These are phyloP conservation scores for Cyaniris semiargus DNA, from an alignment of 2,888 invertebrate species.

Conservation along the genomic window DNA sequence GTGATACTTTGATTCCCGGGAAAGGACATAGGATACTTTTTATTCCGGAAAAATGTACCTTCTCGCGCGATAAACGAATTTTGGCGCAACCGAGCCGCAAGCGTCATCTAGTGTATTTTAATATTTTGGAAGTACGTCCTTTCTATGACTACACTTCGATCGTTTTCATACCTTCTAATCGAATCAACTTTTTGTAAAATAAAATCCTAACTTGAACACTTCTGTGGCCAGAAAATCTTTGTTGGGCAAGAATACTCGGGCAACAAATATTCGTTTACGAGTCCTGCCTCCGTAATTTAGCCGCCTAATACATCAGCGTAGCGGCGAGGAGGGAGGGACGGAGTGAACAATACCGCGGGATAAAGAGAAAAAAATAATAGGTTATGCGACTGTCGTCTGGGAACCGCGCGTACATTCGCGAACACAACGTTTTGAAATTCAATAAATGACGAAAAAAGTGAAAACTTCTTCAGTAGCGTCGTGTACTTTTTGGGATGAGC, in stretches of 20 bases:
- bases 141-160: too few species aligned
- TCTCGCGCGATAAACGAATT: too few species aligned
- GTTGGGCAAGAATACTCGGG: not conserved
- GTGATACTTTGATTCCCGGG: too few species aligned
- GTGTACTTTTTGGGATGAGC: not conserved
- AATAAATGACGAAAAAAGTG: not conserved
- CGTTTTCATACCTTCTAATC: too few species aligned
- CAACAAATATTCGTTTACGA: slow-evolving; percentile 29
- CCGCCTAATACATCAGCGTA: slow-evolving; percentile 29
- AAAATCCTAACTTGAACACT: not conserved
- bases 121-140: too few species aligned
- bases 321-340: not conserved
- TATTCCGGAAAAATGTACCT: too few species aligned
- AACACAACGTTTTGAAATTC: not conserved
- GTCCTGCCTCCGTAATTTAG: slow-evolving; percentile 24
- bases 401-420: slow-evolving; percentile 26
- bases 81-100: too few species aligned
- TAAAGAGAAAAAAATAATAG: slow-evolving; percentile 31
- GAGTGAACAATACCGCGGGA: slow-evolving; percentile 28
- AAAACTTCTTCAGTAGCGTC: not conserved
- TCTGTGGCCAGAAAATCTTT: not conserved
- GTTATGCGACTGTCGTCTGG: slow-evolving; percentile 33
- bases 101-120: too few species aligned
- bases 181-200: too few species aligned
- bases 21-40: too few species aligned